Conservation (phyloP, 1,140 invertebrate species). For the Papilio helenus region DNA sequence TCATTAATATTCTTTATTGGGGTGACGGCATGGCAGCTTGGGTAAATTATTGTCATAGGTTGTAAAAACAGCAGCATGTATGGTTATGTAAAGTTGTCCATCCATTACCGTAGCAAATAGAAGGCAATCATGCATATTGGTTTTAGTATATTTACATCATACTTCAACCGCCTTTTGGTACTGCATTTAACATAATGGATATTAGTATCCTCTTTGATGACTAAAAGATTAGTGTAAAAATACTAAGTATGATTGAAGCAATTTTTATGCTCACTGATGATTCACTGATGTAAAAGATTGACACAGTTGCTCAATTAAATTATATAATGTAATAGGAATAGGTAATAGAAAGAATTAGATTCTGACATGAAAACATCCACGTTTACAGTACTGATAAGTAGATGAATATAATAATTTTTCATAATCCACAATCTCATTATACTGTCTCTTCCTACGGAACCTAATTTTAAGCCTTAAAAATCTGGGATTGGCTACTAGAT, state of each 20-base stretch:
- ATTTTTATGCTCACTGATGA: not conserved
- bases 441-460: too few relatives aligned
- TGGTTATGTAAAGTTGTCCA: slow-evolving; percentile 40
- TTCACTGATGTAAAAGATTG: not conserved
- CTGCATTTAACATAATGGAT: slow-evolving; percentile 16
- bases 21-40: slow-evolving; percentile 45
- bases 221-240: not conserved
- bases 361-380: not conserved
- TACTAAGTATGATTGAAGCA: not conserved
- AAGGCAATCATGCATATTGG: slow-evolving; percentile 36
- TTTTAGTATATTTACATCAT: not conserved
- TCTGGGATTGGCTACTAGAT: too few relatives aligned
- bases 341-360: not conserved
- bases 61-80: slow-evolving; percentile 42
- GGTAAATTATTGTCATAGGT: slow-evolving; percentile 45
- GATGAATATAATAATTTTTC: too few relatives aligned
- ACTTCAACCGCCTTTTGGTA: not conserved
- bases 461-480: too few relatives aligned
- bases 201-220: not conserved
- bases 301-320: not conserved
- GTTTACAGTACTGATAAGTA: too few relatives aligned
- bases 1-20: slow-evolving; percentile 56
- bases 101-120: slow-evolving; percentile 33
- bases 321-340: not conserved
- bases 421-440: too few relatives aligned